A percentile compares a stretch with the other conserved stretches of the same genome.
phyloP scores from a whole-genome alignment of 2,113 vertebrate species.

The Romanogobio albipinnatus region DNA sequence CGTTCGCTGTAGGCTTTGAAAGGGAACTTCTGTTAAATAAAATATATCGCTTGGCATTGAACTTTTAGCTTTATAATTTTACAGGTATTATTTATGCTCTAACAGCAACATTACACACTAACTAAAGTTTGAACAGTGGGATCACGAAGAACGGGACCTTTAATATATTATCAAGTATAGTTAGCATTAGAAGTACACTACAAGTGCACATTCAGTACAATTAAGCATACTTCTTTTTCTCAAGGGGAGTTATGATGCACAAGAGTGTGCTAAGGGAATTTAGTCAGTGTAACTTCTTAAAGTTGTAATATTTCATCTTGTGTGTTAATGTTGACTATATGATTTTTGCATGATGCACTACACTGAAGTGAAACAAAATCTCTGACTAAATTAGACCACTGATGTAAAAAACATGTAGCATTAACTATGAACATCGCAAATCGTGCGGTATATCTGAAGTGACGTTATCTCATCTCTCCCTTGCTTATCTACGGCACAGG shows the following conservation, averaged over 20 bases:
- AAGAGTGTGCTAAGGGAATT: neutral
- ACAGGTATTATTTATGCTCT: too few relatives aligned
- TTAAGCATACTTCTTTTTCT: too few relatives aligned
- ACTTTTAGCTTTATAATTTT: too few relatives aligned
- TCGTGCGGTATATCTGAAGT: conserved; percentile 4
- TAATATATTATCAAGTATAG: too few relatives aligned
- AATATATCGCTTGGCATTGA: too few relatives aligned
- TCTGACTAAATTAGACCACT: neutral
- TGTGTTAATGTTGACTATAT: neutral
- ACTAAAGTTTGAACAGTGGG: too few relatives aligned
- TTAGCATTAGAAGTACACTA: neutral
- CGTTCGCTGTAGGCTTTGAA: too few relatives aligned
- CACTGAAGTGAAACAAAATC: conserved; percentile 2
- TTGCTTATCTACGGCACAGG: conserved; percentile 35
- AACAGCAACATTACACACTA: too few relatives aligned
- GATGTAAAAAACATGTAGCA: neutral
- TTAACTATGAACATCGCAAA: neutral
- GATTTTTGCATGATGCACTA: neutral
- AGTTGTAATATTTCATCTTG: neutral
- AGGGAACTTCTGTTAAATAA: too few relatives aligned
- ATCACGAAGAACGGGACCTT: too few relatives aligned
- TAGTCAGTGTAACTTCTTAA: neutral
- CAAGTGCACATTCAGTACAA: neutral
- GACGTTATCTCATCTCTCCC: conserved; percentile 32
- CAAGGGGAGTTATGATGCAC: neutral